These are phyloP conservation scores for Aplidium turbinatum DNA, from an alignment of 23 tunicate species.

Conservation along the genomic window DNA sequence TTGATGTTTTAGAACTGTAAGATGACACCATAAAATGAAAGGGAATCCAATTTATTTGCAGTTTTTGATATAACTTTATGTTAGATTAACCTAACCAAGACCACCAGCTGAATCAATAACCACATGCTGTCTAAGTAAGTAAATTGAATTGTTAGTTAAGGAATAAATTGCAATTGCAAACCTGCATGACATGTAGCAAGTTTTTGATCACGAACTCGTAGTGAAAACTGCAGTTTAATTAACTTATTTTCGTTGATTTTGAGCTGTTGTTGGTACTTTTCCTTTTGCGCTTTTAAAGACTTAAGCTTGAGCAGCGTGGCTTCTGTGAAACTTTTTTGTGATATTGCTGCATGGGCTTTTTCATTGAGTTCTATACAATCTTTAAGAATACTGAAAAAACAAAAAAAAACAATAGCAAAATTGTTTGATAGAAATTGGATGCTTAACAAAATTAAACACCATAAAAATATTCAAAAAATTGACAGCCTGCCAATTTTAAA, in stretches of 20 bases:
- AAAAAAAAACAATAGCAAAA: not conserved
- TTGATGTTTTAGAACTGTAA: too few species aligned
- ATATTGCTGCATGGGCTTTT: not conserved
- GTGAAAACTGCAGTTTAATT: slow-evolving; percentile 13
- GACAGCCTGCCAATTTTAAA: too few species aligned
- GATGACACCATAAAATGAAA: too few species aligned
- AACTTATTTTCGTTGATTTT: slow-evolving; percentile 12
- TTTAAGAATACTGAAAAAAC: slow-evolving; percentile 6
- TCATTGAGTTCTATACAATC: not conserved
- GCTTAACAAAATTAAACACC: too few species aligned
- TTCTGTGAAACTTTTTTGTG: slow-evolving; percentile 22
- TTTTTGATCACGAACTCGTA: not conserved
- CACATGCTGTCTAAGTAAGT: too few species aligned
- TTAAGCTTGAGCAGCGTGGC: slow-evolving; percentile 12
- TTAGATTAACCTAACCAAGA: too few species aligned
- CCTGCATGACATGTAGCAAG: not conserved
- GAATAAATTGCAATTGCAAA: not conserved
- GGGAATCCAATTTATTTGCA: too few species aligned
- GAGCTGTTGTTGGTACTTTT: not conserved
- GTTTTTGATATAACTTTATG: too few species aligned
- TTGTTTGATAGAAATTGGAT: not conserved
- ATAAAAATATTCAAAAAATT: too few species aligned
- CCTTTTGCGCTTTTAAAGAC: not conserved
- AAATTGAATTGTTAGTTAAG: too few species aligned
- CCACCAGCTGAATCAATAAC: too few species aligned